Evolutionary conservation across 2,113 vertebrate genomes (phyloP).

Genomic region (Catharus bicknelli): DNA sequence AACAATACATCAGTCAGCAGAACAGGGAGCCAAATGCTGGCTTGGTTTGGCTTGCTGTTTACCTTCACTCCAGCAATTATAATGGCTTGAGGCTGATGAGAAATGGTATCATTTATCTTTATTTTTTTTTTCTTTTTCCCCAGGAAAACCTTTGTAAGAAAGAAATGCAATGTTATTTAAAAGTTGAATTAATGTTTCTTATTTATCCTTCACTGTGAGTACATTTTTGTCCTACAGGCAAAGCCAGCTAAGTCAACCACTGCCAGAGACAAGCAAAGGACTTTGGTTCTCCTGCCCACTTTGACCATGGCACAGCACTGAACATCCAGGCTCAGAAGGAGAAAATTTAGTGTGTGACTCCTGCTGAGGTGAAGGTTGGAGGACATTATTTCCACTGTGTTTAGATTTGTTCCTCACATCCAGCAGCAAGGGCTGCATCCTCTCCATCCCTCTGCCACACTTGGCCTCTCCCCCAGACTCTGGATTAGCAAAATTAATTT

Average conservation of each 20-base stretch:
- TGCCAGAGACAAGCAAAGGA: neutral
- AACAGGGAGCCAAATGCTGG: slow-evolving; percentile 15
- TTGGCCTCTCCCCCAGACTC: neutral
- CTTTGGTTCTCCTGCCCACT: neutral
- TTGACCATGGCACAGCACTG: neutral
- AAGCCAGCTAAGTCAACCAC: neutral
- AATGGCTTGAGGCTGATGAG: neutral
- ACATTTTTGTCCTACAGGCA: neutral
- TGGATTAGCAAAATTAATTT: neutral
- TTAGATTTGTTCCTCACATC: neutral
- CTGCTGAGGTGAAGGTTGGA: neutral
- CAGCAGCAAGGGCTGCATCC: neutral
- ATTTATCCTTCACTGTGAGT: neutral
- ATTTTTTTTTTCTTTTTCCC: neutral
- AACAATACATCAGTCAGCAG: slow-evolving; percentile 30
- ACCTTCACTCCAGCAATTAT: neutral
- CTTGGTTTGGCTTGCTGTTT: slow-evolving; percentile 7
- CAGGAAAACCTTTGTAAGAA: neutral
- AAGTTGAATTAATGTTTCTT: neutral
- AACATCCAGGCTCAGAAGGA: neutral
- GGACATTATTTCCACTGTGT: neutral
- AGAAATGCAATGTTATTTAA: neutral
- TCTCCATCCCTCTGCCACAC: neutral
- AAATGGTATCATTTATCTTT: neutral
- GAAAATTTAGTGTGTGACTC: neutral